Conservation (phyloP, 2,888 invertebrate genomes). For the Epirrita christyi region DNA sequence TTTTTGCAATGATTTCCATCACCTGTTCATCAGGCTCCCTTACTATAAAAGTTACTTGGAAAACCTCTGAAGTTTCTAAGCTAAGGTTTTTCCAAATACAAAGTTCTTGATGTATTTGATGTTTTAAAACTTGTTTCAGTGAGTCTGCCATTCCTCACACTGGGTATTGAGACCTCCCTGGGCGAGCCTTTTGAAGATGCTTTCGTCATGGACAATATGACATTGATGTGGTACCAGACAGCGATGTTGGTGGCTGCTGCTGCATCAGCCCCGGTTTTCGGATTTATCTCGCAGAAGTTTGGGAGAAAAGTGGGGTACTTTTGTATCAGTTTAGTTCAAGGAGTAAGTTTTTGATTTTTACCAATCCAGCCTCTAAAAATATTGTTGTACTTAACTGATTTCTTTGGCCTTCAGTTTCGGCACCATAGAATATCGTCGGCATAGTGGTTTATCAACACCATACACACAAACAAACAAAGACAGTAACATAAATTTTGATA, state of each 20-base stretch:
- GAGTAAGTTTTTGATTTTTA: conserved; percentile 55
- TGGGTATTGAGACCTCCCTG: conserved; percentile 64
- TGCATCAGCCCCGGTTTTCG: conserved; percentile 54
- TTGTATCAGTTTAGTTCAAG: conserved; percentile 64
- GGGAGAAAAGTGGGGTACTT: conserved; percentile 62
- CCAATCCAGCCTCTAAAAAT: not conserved
- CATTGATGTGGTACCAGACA: conserved; percentile 63
- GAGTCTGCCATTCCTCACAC: conserved; percentile 69
- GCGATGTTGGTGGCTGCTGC: conserved; percentile 56
- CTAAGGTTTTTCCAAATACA: too few species aligned
- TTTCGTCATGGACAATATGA: conserved; percentile 50
- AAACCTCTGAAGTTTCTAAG: too few species aligned
- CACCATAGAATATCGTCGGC: too few species aligned
- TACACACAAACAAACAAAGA: too few species aligned
- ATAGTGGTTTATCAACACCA: too few species aligned
- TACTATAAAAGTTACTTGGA: too few species aligned
- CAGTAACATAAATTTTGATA: too few species aligned
- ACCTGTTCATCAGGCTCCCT: too few species aligned
- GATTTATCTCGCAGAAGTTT: conserved; percentile 54
- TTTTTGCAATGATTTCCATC: too few species aligned
- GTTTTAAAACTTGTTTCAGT: conserved; percentile 50
- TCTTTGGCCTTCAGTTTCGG: too few species aligned
- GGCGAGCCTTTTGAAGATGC: conserved; percentile 60
- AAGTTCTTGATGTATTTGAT: too few species aligned
- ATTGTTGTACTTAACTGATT: too few species aligned